Percentiles rank a stretch among this genome's conserved stretches.
Conservation (phyloP, 2,113 vertebrate genomes). For the Balaeniceps rex region DNA sequence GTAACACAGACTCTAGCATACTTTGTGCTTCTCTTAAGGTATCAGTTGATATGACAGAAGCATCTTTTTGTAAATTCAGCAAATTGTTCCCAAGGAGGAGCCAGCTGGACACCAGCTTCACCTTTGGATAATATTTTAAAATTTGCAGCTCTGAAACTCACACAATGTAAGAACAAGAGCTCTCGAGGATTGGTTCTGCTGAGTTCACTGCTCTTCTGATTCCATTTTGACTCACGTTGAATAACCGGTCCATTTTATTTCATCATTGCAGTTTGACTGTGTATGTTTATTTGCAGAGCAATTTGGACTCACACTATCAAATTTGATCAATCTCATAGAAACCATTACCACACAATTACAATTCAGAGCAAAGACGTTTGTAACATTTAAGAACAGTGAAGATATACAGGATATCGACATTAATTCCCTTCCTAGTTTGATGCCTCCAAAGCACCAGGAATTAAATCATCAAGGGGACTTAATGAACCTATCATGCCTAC, state of each 20-base stretch:
- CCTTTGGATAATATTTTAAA: background rate
- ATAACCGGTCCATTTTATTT: background rate
- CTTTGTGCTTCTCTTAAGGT: background rate
- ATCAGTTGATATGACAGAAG: background rate
- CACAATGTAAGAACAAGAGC: background rate
- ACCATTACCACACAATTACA: background rate
- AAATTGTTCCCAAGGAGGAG: background rate
- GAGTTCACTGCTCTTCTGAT: background rate
- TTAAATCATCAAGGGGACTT: background rate
- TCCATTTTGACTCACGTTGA: background rate
- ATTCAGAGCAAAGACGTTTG: background rate
- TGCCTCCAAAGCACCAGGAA: background rate
- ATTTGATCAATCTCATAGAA: background rate
- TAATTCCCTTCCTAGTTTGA: background rate
- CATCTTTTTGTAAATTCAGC: background rate
- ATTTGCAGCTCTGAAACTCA: background rate
- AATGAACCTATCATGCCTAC: background rate
- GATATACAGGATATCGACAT: background rate
- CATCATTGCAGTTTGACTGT: background rate
- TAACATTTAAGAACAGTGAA: background rate
- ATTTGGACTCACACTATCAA: background rate
- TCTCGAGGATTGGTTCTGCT: background rate
- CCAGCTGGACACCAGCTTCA: background rate
- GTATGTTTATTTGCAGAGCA: background rate
- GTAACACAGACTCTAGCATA: background rate